Conservation (phyloP, 2,888 invertebrate genomes). For the Merodon equestris region DNA sequence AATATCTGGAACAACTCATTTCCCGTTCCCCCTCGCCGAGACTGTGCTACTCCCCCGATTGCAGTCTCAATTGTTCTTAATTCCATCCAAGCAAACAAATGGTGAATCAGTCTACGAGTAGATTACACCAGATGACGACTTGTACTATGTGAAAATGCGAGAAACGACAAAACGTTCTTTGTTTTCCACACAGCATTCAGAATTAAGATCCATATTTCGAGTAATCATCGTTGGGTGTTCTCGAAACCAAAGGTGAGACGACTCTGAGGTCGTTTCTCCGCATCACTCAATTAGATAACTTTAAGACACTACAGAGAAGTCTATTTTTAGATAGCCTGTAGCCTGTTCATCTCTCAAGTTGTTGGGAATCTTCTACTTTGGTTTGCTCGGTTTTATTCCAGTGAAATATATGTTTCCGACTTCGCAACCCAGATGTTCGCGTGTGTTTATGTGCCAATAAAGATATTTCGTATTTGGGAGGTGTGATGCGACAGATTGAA, state of each 20-base stretch:
- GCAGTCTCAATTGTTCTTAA: constrained; percentile 13
- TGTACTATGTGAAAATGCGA: constrained; percentile 17
- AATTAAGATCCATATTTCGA: not conserved
- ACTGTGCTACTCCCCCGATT: not conserved
- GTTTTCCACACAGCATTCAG: constrained; percentile 6
- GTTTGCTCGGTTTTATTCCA: too few relatives aligned
- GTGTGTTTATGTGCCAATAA: too few relatives aligned
- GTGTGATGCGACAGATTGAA: too few relatives aligned
- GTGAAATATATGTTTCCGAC: too few relatives aligned
- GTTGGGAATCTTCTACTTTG: too few relatives aligned
- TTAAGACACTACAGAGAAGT: constrained; percentile 4
- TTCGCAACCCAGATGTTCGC: too few relatives aligned
- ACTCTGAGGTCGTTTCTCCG: not conserved
- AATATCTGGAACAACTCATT: constrained; percentile 31
- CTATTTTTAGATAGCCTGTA: too few relatives aligned
- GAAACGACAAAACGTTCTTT: constrained; percentile 26
- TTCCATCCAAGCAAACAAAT: constrained; percentile 24
- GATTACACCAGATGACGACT: constrained; percentile 32
- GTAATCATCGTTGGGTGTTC: not conserved
- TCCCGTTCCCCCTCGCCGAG: constrained; percentile 11
- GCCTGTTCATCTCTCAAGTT: not conserved
- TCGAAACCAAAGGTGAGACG: constrained; percentile 4
- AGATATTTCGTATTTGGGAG: too few relatives aligned
- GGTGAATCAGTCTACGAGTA: constrained; percentile 42
- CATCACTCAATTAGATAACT: not conserved